Percentiles rank a stretch among this genome's conserved stretches.
Conservation (phyloP, 1,140 invertebrate genomes). For the Elymnias hypermnestra region DNA sequence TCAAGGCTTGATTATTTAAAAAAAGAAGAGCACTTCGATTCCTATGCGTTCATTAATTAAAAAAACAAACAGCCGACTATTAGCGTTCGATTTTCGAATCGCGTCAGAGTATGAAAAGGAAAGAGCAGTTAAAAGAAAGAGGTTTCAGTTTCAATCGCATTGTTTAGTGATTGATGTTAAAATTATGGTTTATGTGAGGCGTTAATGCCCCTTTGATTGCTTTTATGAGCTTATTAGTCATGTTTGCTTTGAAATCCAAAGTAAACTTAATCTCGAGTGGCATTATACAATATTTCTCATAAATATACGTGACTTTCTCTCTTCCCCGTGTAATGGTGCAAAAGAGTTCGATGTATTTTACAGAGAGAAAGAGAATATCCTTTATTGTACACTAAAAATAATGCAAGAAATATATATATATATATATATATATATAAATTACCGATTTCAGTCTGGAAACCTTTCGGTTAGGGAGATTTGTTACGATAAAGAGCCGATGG, state of each 20-base stretch:
- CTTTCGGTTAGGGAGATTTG: no score
- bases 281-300: background rate
- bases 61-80: slow-evolving; percentile 1
- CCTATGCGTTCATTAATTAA: background rate
- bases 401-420: no score
- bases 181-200: slow-evolving; percentile 10
- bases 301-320: no score
- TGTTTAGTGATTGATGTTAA: slow-evolving; percentile 8
- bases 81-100: slow-evolving; percentile 8
- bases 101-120: slow-evolving; percentile 5
- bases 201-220: slow-evolving; percentile 11
- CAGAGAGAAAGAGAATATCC: no score
- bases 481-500: no score
- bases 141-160: slow-evolving; percentile 9
- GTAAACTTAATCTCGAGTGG: background rate
- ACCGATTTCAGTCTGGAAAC: no score
- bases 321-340: no score
- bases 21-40: slow-evolving; percentile 15
- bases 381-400: no score
- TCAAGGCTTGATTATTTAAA: slow-evolving; percentile 6
- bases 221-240: slow-evolving; percentile 18
- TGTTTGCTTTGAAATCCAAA: background rate
- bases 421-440: no score
- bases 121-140: slow-evolving; percentile 5
- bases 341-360: no score